phyloP scores from a whole-genome alignment of 2,797 vertebrate species.

The Xyrichtys novacula region DNA sequence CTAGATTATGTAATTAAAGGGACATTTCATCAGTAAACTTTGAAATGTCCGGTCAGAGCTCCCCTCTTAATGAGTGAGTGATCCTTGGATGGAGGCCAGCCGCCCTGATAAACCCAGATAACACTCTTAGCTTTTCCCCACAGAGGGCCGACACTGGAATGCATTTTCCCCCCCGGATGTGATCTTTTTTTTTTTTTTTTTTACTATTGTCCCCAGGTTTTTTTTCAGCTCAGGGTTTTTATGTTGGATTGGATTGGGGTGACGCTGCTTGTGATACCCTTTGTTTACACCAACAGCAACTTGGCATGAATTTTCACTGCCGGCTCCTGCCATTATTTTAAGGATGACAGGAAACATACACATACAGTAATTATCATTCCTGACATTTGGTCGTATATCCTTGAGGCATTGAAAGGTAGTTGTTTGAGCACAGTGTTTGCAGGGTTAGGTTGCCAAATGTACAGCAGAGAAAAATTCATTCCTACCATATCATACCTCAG shows the following conservation, averaged over 20 bases:
- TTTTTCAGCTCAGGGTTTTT: slow-evolving; percentile 15
- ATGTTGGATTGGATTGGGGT: slow-evolving; percentile 19
- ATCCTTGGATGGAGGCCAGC: slow-evolving; percentile 57
- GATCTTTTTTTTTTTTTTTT: slow-evolving; percentile 45
- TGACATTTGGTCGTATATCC: background rate
- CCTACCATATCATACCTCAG: background rate
- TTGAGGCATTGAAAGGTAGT: no score
- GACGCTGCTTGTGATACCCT: slow-evolving; percentile 5
- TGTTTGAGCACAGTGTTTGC: background rate
- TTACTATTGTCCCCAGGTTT: slow-evolving; percentile 49
- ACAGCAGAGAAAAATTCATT: no score
- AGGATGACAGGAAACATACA: background rate
- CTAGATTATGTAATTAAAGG: slow-evolving; percentile 37
- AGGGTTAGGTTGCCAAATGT: background rate
- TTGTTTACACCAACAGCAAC: slow-evolving; percentile 29
- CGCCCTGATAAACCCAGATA: slow-evolving; percentile 64
- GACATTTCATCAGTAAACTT: slow-evolving; percentile 42
- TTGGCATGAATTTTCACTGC: slow-evolving; percentile 2
- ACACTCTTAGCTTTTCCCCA: slow-evolving; percentile 54
- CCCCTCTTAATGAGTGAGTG: slow-evolving; percentile 51
- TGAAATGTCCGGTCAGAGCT: slow-evolving; percentile 47
- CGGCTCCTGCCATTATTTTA: background rate
- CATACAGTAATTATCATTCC: no score
- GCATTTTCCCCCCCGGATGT: slow-evolving; percentile 39
- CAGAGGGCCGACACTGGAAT: slow-evolving; percentile 41